These are phyloP conservation scores for Thereva unica DNA, from an alignment of 2,888 invertebrate species.

Conservation along the genomic window DNA sequence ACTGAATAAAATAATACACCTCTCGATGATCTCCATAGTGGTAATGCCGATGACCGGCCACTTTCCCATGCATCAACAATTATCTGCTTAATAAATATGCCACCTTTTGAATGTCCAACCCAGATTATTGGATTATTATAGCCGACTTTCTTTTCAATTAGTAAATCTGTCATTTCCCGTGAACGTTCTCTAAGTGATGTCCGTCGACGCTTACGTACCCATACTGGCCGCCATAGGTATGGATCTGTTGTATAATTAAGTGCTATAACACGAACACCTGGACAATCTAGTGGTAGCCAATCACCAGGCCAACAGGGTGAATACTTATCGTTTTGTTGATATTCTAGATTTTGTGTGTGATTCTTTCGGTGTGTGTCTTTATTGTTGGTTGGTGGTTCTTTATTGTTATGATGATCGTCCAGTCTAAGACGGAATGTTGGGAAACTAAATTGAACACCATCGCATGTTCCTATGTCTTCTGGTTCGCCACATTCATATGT, in stretches of 20 bases:
- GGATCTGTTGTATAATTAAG: constrained; percentile 82
- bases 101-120: constrained; percentile 84
- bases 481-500: constrained; percentile 51
- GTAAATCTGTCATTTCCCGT: constrained; percentile 70
- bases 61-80: constrained; percentile 67
- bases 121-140: constrained; percentile 79
- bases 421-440: constrained; percentile 55
- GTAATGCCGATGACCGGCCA: constrained; percentile 55
- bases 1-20: constrained; percentile 85
- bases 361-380: constrained; percentile 12
- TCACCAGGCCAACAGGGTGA: constrained; percentile 83
- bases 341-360: constrained; percentile 34
- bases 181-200: constrained; percentile 69
- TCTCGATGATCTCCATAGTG: constrained; percentile 63
- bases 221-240: constrained; percentile 75
- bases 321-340: constrained; percentile 58
- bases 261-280: constrained; percentile 75
- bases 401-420: constrained; percentile 49
- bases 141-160: constrained; percentile 70
- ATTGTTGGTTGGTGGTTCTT: constrained; percentile 27
- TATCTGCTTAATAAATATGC: constrained; percentile 82
- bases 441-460: constrained; percentile 55
- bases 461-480: constrained; percentile 50
- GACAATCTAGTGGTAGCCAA: constrained; percentile 81
- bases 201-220: constrained; percentile 70